Conservation (phyloP, 1,140 invertebrate species). For the Drosophila micromelanica region DNA sequence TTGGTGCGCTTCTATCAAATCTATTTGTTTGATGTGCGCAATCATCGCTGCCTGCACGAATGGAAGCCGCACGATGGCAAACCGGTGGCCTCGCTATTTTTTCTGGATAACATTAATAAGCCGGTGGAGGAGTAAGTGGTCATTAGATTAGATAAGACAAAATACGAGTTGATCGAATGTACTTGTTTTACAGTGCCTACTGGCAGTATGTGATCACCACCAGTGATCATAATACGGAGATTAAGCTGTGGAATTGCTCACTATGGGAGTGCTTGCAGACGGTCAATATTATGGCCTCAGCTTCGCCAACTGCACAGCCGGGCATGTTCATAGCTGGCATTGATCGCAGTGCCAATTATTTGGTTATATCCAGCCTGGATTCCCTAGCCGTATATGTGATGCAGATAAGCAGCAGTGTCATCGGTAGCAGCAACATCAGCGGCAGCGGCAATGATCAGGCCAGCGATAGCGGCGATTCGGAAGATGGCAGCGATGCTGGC, state of each 20-base stretch:
- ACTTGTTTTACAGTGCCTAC: conserved; percentile 60
- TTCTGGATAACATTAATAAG: conserved; percentile 95
- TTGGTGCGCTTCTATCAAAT: conserved; percentile 96
- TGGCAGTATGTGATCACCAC: conserved; percentile 98
- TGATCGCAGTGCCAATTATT: conserved; percentile 92
- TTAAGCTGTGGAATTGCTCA: conserved; percentile 98
- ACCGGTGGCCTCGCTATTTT: conserved; percentile 93
- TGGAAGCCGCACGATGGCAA: conserved; percentile 96
- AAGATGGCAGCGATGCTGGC: conserved; percentile 26
- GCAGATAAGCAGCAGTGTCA: conserved; percentile 86
- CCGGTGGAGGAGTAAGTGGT: conserved; percentile 91
- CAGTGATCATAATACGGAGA: conserved; percentile 93
- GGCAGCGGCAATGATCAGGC: conserved; percentile 5
- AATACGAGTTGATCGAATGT: background rate
- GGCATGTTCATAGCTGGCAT: conserved; percentile 89
- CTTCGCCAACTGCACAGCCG: conserved; percentile 76
- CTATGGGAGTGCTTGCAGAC: conserved; percentile 96
- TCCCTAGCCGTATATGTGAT: conserved; percentile 91
- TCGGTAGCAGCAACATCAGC: background rate
- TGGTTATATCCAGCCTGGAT: conserved; percentile 93
- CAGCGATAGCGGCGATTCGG: conserved; percentile 46
- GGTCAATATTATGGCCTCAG: conserved; percentile 87
- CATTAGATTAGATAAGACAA: no score
- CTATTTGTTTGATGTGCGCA: conserved; percentile 86
- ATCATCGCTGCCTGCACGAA: conserved; percentile 92